These are phyloP conservation scores for Urocitellus parryii DNA, from an alignment of 2,113 vertebrate genomes.

Conservation along the genomic window DNA sequence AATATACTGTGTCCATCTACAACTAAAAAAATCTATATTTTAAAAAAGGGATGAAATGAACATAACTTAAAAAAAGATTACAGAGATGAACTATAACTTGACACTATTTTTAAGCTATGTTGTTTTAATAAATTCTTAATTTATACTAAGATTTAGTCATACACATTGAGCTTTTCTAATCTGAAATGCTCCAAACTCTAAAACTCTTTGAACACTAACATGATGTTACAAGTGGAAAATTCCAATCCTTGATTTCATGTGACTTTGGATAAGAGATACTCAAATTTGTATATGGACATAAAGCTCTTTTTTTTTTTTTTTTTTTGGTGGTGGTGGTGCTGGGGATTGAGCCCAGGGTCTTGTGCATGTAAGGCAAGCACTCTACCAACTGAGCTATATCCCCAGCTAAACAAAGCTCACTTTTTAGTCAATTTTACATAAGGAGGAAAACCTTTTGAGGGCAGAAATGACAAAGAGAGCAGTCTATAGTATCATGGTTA, in stretches of 20 bases:
- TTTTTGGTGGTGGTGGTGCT: too few relatives aligned
- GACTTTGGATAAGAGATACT: not conserved
- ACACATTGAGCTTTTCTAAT: not conserved
- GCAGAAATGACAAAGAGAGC: not conserved
- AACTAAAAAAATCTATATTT: too few relatives aligned
- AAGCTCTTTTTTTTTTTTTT: too few relatives aligned
- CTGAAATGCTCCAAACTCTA: not conserved
- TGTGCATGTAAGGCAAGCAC: too few relatives aligned
- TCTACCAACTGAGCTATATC: too few relatives aligned
- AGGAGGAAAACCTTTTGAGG: not conserved
- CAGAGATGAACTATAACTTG: slow-evolving; percentile 18
- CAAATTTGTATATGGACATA: not conserved
- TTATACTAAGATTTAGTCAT: not conserved
- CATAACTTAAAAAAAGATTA: not conserved
- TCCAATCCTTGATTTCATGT: not conserved
- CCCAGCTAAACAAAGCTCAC: not conserved
- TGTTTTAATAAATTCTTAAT: not conserved
- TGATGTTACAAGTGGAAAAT: not conserved
- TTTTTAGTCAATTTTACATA: not conserved
- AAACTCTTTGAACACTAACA: not conserved
- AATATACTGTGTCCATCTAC: too few relatives aligned
- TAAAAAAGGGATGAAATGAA: too few relatives aligned
- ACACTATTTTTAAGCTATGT: not conserved
- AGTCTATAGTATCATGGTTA: slow-evolving; percentile 9
- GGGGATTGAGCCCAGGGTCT: too few relatives aligned